Percentiles rank a stretch among this genome's conserved stretches.
phyloP scores from a whole-genome alignment of 2,888 invertebrate genomes.

The Yponomeuta malinellus region DNA sequence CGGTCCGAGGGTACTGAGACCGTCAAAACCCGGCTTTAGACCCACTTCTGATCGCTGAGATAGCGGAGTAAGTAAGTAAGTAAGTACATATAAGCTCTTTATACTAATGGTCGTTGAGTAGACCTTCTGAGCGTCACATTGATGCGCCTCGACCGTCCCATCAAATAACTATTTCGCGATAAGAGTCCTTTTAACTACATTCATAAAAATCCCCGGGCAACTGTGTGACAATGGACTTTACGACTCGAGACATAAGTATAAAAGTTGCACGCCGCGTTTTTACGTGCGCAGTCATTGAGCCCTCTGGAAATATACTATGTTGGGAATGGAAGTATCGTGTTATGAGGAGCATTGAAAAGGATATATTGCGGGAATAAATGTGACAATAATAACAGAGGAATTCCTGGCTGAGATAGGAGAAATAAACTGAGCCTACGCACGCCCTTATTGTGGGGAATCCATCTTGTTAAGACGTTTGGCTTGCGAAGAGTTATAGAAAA shows the following conservation, averaged over 20 bases:
- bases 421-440: not conserved
- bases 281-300: not conserved
- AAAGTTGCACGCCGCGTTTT: constrained; percentile 6
- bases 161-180: constrained; percentile 11
- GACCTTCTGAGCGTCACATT: not conserved
- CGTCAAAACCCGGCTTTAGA: no score
- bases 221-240: constrained; percentile 8
- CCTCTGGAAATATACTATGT: not conserved
- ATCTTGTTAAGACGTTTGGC: no score
- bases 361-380: constrained; percentile 1
- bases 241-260: constrained; percentile 6
- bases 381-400: not conserved
- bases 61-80: no score
- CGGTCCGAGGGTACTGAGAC: no score
- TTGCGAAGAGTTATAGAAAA: no score
- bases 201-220: constrained; percentile 9
- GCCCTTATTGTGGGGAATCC: not conserved
- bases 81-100: no score
- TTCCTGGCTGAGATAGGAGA: not conserved
- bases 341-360: constrained; percentile 6
- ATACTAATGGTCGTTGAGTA: not conserved
- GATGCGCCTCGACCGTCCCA: not conserved
- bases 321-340: constrained; percentile 8
- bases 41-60: no score
- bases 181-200: constrained; percentile 12